Evolutionary conservation across 2,113 vertebrate species (phyloP).

Genomic region (Hippocampus comes): DNA sequence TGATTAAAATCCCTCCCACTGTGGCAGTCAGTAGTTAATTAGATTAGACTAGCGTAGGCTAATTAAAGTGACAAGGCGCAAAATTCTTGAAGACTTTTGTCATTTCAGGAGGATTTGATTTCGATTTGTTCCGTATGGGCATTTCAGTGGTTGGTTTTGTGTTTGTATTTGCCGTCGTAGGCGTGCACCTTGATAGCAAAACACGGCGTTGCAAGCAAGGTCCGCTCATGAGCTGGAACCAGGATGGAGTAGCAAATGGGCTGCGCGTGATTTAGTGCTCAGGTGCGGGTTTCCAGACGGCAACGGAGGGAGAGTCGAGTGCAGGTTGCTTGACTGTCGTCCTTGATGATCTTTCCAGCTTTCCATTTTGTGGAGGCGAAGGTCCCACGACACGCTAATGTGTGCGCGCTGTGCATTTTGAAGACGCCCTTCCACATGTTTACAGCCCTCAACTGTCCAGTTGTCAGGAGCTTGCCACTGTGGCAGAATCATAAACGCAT

Average conservation of each 20-base stretch:
- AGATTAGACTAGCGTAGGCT: constrained; percentile 33
- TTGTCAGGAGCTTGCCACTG: not conserved
- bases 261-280: constrained; percentile 25
- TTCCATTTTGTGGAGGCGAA: not conserved
- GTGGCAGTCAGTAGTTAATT: constrained; percentile 50
- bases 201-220: not conserved
- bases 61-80: constrained; percentile 40
- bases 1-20: constrained; percentile 40
- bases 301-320: not conserved
- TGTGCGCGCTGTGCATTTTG: not conserved
- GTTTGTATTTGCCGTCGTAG: too few species aligned
- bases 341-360: constrained; percentile 21
- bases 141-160: not conserved
- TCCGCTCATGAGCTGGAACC: not conserved
- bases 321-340: constrained; percentile 19
- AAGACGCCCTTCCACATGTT: constrained; percentile 17
- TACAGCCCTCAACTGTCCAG: not conserved
- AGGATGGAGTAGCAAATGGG: constrained; percentile 8
- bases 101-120: not conserved
- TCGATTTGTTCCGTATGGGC: not conserved
- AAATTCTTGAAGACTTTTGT: not conserved
- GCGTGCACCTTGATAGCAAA: not conserved
- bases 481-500: not conserved
- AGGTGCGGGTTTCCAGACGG: constrained; percentile 22
- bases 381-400: not conserved